A percentile compares a stretch with the other conserved stretches of the same genome.
Evolutionary conservation across 2,113 vertebrate species (phyloP).

Genomic region (Manacus vitellinus): DNA sequence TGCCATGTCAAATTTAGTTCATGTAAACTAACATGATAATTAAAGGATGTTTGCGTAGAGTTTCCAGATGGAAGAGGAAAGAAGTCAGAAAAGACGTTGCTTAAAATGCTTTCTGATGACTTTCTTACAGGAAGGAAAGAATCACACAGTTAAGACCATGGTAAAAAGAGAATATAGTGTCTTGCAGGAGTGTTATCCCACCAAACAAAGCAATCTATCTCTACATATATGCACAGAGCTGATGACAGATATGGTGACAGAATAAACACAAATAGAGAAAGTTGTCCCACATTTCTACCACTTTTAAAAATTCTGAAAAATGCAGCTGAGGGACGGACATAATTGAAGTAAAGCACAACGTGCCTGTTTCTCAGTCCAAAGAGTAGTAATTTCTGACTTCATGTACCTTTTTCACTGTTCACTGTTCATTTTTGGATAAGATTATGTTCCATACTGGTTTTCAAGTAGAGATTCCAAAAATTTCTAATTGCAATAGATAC

Average conservation of each 20-base stretch:
- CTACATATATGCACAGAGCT: not conserved
- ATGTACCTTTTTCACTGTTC: not conserved
- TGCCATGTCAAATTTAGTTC: conserved; percentile 27
- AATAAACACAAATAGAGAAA: not conserved
- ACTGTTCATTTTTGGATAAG: not conserved
- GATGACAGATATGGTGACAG: not conserved
- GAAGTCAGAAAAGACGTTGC: not conserved
- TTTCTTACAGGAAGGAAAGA: not conserved
- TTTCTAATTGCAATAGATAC: not conserved
- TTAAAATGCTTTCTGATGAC: not conserved
- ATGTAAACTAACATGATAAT: not conserved
- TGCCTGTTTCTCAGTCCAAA: not conserved
- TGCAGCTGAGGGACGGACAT: not conserved
- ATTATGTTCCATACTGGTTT: not conserved
- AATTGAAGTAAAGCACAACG: not conserved
- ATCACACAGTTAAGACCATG: not conserved
- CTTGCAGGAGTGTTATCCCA: not conserved
- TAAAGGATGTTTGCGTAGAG: conserved; percentile 6
- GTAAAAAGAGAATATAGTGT: not conserved
- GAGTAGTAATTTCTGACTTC: not conserved
- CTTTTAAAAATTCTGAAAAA: not conserved
- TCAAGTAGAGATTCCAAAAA: not conserved
- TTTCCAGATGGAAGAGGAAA: conserved; percentile 4
- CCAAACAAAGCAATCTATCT: not conserved
- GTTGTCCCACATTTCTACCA: not conserved